phyloP scores from a whole-genome alignment of 2,888 invertebrate species.

The Sisyra nigra region DNA sequence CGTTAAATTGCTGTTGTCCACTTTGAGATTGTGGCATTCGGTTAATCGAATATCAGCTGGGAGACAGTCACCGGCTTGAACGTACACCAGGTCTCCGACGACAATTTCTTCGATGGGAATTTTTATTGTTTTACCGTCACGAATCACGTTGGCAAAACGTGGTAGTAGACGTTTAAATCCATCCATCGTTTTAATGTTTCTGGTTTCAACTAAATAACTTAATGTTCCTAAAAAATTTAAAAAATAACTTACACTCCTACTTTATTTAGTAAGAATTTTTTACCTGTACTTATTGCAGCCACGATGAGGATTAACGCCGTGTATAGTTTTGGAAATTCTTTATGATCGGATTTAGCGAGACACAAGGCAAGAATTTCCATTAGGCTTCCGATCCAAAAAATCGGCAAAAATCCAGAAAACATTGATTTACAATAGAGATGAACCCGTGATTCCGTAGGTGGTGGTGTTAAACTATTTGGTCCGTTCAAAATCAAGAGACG shows the following conservation, averaged over 20 bases:
- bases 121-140: constrained; percentile 87
- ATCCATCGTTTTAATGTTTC: constrained; percentile 98
- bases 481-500: constrained; percentile 36
- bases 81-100: constrained; percentile 94
- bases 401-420: constrained; percentile 53
- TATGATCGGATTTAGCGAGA: constrained; percentile 82
- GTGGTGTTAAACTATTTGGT: constrained; percentile 42
- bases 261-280: constrained; percentile 21
- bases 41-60: constrained; percentile 96
- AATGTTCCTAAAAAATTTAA: constrained; percentile 63
- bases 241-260: not conserved
- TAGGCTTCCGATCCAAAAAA: constrained; percentile 41
- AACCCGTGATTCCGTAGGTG: constrained; percentile 42
- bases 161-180: constrained; percentile 98
- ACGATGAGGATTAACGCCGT: constrained; percentile 91
- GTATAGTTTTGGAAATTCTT: constrained; percentile 93
- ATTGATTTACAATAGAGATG: constrained; percentile 45
- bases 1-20: constrained; percentile 86
- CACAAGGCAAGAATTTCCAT: constrained; percentile 50
- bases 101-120: constrained; percentile 88
- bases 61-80: constrained; percentile 97
- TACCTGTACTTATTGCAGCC: constrained; percentile 91
- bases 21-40: constrained; percentile 89
- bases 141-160: constrained; percentile 83
- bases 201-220: constrained; percentile 98